Evolutionary conservation across 2,797 vertebrate species (phyloP).

Genomic region (Eospalax fontanierii): DNA sequence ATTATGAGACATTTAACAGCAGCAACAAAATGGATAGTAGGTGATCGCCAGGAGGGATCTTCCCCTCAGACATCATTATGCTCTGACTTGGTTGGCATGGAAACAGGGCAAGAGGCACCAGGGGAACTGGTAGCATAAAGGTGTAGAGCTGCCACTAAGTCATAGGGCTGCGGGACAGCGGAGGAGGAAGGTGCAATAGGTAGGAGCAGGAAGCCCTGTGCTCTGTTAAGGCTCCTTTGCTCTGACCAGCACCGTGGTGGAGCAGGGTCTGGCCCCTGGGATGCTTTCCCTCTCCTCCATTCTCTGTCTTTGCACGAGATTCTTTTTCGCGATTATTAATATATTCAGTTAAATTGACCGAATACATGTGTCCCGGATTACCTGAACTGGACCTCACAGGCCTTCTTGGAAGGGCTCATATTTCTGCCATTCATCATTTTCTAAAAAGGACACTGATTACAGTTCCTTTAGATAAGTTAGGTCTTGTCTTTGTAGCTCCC

Average conservation of each 20-base stretch:
- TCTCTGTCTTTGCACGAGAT: not conserved
- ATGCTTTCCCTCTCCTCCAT: not conserved
- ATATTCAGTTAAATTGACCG: not conserved
- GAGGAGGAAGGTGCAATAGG: not conserved
- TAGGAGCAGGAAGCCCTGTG: not conserved
- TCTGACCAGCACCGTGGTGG: not conserved
- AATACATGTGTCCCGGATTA: not conserved
- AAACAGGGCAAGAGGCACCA: not conserved
- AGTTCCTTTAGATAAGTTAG: not conserved
- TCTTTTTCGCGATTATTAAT: not conserved
- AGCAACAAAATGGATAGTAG: not conserved
- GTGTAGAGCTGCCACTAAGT: not conserved
- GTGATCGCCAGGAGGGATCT: not conserved
- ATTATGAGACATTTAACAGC: not conserved
- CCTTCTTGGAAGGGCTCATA: not conserved
- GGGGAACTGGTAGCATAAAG: not conserved
- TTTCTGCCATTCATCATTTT: not conserved
- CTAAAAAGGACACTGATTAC: not conserved
- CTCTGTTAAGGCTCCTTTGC: not conserved
- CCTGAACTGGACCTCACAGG: not conserved
- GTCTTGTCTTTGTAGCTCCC: not conserved
- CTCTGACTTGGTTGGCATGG: not conserved
- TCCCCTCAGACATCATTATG: not conserved
- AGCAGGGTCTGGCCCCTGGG: not conserved
- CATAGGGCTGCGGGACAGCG: not conserved